Percentiles rank a stretch among this genome's conserved stretches.
Conservation (phyloP, 2,113 vertebrate genomes). For the Baryphthengus martii region DNA sequence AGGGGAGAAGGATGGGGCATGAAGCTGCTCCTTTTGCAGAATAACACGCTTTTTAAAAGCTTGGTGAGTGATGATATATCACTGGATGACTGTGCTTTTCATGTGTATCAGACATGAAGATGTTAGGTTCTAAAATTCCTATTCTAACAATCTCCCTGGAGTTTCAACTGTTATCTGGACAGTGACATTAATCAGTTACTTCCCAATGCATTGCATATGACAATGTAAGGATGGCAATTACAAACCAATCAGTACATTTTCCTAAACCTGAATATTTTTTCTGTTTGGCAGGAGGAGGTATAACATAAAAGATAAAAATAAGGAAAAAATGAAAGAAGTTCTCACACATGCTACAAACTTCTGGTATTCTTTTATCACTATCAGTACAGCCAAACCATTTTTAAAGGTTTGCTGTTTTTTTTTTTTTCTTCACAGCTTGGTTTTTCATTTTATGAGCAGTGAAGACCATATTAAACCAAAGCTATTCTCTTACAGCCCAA, state of each 20-base stretch:
- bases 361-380: background rate
- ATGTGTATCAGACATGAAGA: background rate
- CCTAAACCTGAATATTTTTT: background rate
- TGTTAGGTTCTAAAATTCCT: background rate
- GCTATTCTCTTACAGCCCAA: background rate
- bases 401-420: background rate
- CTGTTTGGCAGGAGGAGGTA: background rate
- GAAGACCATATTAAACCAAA: background rate
- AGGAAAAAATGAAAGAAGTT: background rate
- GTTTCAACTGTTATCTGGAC: background rate
- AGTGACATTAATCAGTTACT: conserved; percentile 5
- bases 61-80: background rate
- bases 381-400: background rate
- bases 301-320: background rate
- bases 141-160: background rate
- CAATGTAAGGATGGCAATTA: background rate
- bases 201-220: background rate
- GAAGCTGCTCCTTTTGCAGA: background rate
- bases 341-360: background rate
- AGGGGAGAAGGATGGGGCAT: background rate
- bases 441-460: background rate
- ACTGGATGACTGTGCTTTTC: background rate
- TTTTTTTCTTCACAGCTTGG: background rate
- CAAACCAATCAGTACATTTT: background rate
- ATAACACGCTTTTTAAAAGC: conserved; percentile 7